Percentiles rank a stretch among this genome's conserved stretches.
These are phyloP conservation scores for Pseudanteris insignis DNA, from an alignment of 2,888 invertebrate genomes.

Conservation along the genomic window DNA sequence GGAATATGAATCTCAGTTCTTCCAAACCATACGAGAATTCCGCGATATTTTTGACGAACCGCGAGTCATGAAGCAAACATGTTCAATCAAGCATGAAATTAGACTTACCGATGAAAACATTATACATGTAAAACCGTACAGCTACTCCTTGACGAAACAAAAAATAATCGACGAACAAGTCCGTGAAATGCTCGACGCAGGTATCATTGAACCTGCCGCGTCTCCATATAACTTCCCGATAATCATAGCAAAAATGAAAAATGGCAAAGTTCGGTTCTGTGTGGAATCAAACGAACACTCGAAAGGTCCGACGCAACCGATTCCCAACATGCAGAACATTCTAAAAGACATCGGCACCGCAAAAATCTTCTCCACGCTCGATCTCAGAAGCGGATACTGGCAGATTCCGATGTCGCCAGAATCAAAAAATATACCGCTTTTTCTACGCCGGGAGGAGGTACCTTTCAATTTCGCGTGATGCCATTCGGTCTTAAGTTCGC, in stretches of 20 bases:
- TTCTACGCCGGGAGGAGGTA: not conserved
- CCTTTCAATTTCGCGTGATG: constrained; percentile 1
- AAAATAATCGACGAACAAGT: constrained; percentile 22
- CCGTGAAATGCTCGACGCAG: constrained; percentile 38
- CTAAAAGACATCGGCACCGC: constrained; percentile 1
- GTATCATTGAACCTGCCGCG: constrained; percentile 36
- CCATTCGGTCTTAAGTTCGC: constrained; percentile 1
- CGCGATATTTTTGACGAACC: not conserved
- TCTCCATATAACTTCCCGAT: constrained; percentile 40
- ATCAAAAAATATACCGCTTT: constrained; percentile 1
- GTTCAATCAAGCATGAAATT: constrained; percentile 1
- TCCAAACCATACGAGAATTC: not conserved
- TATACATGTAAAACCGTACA: not conserved
- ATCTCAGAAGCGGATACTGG: not conserved
- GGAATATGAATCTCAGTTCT: not conserved
- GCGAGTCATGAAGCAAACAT: not conserved
- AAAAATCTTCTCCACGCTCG: not conserved
- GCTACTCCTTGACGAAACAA: not conserved
- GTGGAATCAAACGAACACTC: constrained; percentile 4
- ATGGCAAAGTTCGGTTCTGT: constrained; percentile 17
- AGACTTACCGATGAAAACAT: not conserved
- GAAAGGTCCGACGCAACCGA: constrained; percentile 2
- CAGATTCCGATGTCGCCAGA: constrained; percentile 1
- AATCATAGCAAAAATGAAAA: constrained; percentile 34
- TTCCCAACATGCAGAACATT: constrained; percentile 4